These are phyloP conservation scores for Oligia latruncula DNA, from an alignment of 2,888 invertebrate genomes.

Conservation along the genomic window DNA sequence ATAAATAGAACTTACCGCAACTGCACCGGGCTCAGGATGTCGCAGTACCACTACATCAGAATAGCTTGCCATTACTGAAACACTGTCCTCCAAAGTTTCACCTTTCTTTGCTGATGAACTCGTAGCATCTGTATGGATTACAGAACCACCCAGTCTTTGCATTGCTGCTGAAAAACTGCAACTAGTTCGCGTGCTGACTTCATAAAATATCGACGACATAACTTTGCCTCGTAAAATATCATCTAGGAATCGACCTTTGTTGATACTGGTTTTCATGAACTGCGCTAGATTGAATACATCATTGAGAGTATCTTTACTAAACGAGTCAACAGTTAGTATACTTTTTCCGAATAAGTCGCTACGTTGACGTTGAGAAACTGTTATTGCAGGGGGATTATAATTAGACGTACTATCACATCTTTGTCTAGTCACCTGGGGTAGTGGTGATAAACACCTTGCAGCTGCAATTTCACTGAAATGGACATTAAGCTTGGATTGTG, in stretches of 20 bases:
- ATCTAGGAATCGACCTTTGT: constrained; percentile 95
- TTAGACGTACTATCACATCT: constrained; percentile 91
- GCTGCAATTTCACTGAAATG: constrained; percentile 90
- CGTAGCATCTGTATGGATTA: constrained; percentile 96
- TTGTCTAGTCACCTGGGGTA: constrained; percentile 85
- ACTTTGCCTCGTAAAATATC: constrained; percentile 97
- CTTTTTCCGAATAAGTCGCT: constrained; percentile 92
- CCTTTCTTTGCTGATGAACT: constrained; percentile 99
- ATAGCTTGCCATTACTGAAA: constrained; percentile 97
- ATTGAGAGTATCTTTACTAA: constrained; percentile 96
- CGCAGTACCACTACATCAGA: constrained; percentile 98
- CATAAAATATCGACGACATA: constrained; percentile 99
- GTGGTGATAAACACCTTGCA: constrained; percentile 87
- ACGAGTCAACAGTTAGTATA: constrained; percentile 95
- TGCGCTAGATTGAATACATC: constrained; percentile 98
- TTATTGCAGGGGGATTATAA: constrained; percentile 81
- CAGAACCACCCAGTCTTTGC: constrained; percentile 98
- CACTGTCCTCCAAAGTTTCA: constrained; percentile 97
- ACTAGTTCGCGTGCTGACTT: constrained; percentile 98
- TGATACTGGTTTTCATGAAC: constrained; percentile 94
- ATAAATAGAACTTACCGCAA: constrained; percentile 91
- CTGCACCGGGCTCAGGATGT: constrained; percentile 98
- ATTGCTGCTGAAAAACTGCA: constrained; percentile 99
- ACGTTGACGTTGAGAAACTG: constrained; percentile 85
- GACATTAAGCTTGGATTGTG: constrained; percentile 86